Evolutionary conservation across 2,113 vertebrate genomes (phyloP).

Genomic region (Aegypius monachus): DNA sequence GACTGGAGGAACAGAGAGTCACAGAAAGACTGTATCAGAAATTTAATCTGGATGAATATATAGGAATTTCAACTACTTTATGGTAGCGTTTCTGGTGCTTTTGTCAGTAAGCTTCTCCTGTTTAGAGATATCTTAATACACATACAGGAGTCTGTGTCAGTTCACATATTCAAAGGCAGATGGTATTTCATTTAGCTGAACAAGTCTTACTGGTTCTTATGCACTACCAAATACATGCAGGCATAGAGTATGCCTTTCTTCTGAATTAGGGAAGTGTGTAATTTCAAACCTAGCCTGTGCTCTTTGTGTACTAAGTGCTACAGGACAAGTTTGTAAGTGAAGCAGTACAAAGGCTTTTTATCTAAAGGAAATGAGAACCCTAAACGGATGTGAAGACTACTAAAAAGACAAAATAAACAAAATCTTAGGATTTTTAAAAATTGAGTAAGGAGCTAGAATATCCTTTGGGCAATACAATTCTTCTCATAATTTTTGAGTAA

Average conservation of each 20-base stretch:
- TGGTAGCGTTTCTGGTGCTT: neutral
- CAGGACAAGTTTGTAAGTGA: neutral
- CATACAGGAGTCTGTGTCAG: neutral
- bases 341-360: neutral
- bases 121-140: neutral
- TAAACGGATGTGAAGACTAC: neutral
- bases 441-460: neutral
- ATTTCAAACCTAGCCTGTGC: neutral
- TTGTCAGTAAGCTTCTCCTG: neutral
- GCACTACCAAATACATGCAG: neutral
- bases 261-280: neutral
- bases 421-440: neutral
- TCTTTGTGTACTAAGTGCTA: neutral
- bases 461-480: neutral
- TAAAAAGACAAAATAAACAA: neutral
- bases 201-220: neutral
- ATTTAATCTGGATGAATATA: neutral
- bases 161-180: neutral
- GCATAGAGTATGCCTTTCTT: neutral
- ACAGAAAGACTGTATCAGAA: neutral
- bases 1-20: neutral
- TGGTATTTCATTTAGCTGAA: neutral
- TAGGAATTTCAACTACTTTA: neutral
- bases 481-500: accelerated
- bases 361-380: neutral